Conservation (phyloP, 2,113 vertebrate genomes). For the Dromiciops gliroides region DNA sequence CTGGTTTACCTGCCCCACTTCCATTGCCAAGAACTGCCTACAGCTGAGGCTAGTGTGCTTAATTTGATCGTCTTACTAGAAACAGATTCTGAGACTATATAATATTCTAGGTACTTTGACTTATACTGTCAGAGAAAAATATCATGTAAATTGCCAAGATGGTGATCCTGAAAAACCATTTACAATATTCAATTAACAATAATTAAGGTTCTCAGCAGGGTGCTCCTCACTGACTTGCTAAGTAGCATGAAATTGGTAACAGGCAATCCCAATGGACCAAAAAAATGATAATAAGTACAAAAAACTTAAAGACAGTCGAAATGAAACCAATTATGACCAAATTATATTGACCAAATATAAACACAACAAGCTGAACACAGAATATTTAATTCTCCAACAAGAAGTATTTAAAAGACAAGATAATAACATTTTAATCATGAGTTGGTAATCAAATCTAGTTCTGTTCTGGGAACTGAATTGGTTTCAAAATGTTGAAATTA, state of each 20-base stretch:
- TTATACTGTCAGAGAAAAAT: slow-evolving; percentile 56
- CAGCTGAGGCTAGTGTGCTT: neutral
- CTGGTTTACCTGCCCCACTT: neutral
- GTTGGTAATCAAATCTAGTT: slow-evolving; percentile 74
- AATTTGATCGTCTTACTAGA: neutral
- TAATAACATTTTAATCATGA: slow-evolving; percentile 77
- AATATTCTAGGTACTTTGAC: slow-evolving; percentile 39
- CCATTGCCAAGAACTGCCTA: neutral
- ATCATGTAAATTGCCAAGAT: slow-evolving; percentile 51
- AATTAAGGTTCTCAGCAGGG: slow-evolving; percentile 79
- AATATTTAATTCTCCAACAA: slow-evolving; percentile 75
- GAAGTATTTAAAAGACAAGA: slow-evolving; percentile 74
- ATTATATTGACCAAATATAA: slow-evolving; percentile 77
- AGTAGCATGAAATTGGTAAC: slow-evolving; percentile 75
- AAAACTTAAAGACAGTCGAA: slow-evolving; percentile 75
- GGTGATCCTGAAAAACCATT: slow-evolving; percentile 71
- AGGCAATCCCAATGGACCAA: slow-evolving; percentile 70
- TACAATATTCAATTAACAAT: slow-evolving; percentile 80
- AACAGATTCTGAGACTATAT: slow-evolving; percentile 9
- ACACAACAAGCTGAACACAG: slow-evolving; percentile 65
- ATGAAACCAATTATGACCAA: slow-evolving; percentile 77
- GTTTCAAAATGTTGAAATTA: slow-evolving; percentile 65
- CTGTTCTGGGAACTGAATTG: slow-evolving; percentile 54
- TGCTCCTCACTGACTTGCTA: slow-evolving; percentile 76
- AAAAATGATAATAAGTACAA: slow-evolving; percentile 77